Base-by-base conservation (phyloP, 1,140 invertebrate genomes). In the Apolygus lucorum region DNA sequence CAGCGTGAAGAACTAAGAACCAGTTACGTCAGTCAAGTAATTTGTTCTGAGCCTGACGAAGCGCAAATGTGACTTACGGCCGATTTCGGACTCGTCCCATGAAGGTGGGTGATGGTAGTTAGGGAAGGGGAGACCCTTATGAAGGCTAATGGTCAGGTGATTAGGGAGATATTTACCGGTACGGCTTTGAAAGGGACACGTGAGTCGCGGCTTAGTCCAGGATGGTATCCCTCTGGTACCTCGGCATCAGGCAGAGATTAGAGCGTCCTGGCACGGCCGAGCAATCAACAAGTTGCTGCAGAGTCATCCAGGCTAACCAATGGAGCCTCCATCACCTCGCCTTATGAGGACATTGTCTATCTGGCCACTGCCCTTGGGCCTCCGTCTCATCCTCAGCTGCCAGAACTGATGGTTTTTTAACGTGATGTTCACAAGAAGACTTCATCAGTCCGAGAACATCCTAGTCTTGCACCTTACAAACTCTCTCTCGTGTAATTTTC, bases 291-390 rank as follows among this genome's bases (percentile, higher is more conserved):
- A 49, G 34, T 49, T 49, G 34, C 8, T 49, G 34, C 34, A 49
- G 34, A 49, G 34, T 49, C 34, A 49, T 49, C 34, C 34, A 17
- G 17, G 34, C 8, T 49, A 49, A 49, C 34, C 34, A 49, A 49
- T 49, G 34, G 34, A 17, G 34, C 34, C 34, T 49, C 17, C 34
- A 49, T 49, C 34, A 49, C 17, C 34, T 8, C 8, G 34, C 34
- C 34, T 49, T 49, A 49, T 49, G 34, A 49, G 34, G 34, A 49
- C 34, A 49, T 49, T 49, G 34, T 49, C 34, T 49, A 49, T 49
- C 34, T n/a, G n/a, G n/a, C n/a, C n/a, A n/a, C n/a, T n/a, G n/a
- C n/a, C n/a, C n/a, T 49, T 49, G 8, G 34, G 34, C 34, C 17
- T 8, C 34, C 17, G 34, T 8, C 17, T 49, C 34, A 17, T 49